phyloP scores from a whole-genome alignment of 92 coral and sea anemone genomes.

The Porites divaricata region DNA sequence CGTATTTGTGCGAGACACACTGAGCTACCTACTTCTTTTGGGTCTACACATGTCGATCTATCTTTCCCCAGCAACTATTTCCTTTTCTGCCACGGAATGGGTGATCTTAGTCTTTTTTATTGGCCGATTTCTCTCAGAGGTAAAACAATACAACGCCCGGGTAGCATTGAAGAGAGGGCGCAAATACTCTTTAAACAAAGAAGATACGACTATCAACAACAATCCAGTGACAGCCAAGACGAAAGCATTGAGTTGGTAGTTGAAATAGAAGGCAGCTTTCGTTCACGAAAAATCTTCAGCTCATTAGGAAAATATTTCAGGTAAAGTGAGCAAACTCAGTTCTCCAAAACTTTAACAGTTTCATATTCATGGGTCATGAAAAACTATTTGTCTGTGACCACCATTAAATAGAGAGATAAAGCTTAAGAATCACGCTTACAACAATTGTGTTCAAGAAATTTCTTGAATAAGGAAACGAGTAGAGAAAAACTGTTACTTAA shows the following conservation, averaged over 20 bases:
- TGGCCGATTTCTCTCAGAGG: constrained; percentile 33
- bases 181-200: background rate
- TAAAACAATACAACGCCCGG: constrained; percentile 19
- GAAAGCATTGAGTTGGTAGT: constrained; percentile 3
- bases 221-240: background rate
- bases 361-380: no score
- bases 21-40: constrained; percentile 16
- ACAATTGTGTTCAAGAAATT: no score
- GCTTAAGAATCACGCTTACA: no score
- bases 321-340: background rate
- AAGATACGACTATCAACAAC: constrained; percentile 4
- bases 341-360: no score
- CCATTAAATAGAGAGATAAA: no score
- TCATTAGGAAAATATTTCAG: constrained; percentile 32
- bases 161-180: background rate
- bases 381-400: no score
- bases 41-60: constrained; percentile 41
- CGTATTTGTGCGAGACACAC: constrained; percentile 32
- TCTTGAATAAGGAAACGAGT: no score
- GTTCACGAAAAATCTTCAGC: constrained; percentile 18
- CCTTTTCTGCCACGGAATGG: constrained; percentile 26
- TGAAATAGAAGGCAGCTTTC: constrained; percentile 14
- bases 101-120: constrained; percentile 28
- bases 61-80: constrained; percentile 22
- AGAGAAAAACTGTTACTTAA: no score